Evolutionary conservation across 2,113 vertebrate species (phyloP).

Genomic region (Neodontobutis hainanensis): DNA sequence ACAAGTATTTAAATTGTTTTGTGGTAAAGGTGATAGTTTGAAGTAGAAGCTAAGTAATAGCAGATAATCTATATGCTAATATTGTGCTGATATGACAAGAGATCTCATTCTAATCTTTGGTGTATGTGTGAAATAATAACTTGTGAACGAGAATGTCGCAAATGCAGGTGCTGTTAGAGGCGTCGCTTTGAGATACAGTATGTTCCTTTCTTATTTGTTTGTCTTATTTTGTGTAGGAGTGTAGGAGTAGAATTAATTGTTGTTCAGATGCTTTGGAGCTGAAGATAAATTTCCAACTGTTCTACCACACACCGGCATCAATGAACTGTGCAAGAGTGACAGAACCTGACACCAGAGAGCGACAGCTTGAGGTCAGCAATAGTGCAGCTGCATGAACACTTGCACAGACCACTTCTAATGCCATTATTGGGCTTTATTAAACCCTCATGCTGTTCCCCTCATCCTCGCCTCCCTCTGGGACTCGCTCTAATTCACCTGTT

Average conservation of each 20-base stretch:
- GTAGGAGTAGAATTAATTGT: slow-evolving; percentile 1
- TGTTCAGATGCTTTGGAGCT: background rate
- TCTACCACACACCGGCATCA: background rate
- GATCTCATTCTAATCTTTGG: background rate
- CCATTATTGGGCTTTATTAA: background rate
- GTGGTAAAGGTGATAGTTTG: too few relatives aligned
- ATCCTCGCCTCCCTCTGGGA: background rate
- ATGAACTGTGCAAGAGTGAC: background rate
- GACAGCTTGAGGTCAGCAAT: background rate
- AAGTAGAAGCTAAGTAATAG: too few relatives aligned
- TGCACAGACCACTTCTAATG: background rate
- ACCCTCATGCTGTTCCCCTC: background rate
- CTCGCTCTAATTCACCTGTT: slow-evolving; percentile 9
- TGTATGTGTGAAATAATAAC: background rate
- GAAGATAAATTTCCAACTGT: too few relatives aligned
- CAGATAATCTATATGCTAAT: too few relatives aligned
- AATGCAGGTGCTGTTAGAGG: background rate
- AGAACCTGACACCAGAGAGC: background rate
- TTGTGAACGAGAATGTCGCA: background rate
- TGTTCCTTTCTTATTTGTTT: background rate
- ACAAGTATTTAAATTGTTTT: too few relatives aligned
- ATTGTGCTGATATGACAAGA: background rate
- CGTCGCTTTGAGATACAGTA: background rate
- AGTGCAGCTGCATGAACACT: background rate
- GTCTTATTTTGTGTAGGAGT: background rate